Conservation (phyloP, 2,797 vertebrate species). For the Eidolon dupreanum region DNA sequence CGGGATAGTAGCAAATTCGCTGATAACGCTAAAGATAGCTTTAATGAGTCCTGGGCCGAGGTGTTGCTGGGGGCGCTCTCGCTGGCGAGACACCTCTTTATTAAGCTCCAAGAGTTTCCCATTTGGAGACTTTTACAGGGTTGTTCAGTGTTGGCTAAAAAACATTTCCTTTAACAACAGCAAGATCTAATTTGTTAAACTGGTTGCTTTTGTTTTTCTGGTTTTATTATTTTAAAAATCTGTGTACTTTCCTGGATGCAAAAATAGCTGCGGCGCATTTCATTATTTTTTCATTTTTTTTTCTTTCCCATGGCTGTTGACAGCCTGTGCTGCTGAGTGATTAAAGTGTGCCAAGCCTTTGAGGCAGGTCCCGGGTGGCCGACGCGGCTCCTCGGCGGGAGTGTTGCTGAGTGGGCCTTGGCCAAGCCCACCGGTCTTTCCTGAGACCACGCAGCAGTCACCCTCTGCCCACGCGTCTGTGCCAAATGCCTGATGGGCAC, state of each 20-base stretch:
- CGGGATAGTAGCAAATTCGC: constrained; percentile 56
- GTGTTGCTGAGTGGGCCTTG: not conserved
- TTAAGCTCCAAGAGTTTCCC: constrained; percentile 72
- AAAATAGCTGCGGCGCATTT: constrained; percentile 49
- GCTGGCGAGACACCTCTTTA: constrained; percentile 67
- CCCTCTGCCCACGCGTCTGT: not conserved
- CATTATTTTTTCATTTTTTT: not conserved
- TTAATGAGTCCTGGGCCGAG: constrained; percentile 70
- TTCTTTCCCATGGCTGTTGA: constrained; percentile 31
- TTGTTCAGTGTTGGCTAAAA: constrained; percentile 60
- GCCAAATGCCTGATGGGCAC: not conserved
- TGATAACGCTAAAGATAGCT: constrained; percentile 77
- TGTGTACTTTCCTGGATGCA: constrained; percentile 47
- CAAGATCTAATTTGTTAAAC: constrained; percentile 71
- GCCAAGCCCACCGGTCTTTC: not conserved
- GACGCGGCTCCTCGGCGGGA: not conserved
- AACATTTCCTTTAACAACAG: constrained; percentile 63
- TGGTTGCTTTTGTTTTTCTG: constrained; percentile 68
- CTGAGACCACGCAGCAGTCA: not conserved
- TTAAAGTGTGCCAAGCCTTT: constrained; percentile 18
- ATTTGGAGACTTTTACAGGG: constrained; percentile 62
- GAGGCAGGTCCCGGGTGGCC: not conserved
- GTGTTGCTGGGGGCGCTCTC: constrained; percentile 64
- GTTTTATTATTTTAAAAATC: constrained; percentile 58
- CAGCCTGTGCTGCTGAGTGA: not conserved